Conservation (phyloP, 2,888 invertebrate species). For the Dexiosoma caninum region DNA sequence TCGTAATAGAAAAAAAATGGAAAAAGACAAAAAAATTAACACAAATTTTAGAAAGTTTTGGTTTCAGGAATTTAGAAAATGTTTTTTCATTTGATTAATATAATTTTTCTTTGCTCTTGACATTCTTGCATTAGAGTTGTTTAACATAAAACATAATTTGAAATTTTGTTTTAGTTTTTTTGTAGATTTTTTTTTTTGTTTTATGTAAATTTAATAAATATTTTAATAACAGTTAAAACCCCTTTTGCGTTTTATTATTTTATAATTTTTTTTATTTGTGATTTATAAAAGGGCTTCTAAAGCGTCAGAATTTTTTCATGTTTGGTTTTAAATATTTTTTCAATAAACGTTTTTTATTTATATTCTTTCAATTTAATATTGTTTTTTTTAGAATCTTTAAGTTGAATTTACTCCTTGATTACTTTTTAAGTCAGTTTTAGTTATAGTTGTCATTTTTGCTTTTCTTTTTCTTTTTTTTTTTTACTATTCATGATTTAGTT, state of each 20-base stretch:
- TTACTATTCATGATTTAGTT: slow-evolving; percentile 36
- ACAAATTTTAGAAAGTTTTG: slow-evolving; percentile 39
- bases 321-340: slow-evolving; percentile 49
- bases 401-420: slow-evolving; percentile 34
- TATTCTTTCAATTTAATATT: slow-evolving; percentile 36
- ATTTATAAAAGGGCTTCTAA: slow-evolving; percentile 64
- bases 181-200: slow-evolving; percentile 32
- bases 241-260: slow-evolving; percentile 42
- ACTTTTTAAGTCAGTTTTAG: slow-evolving; percentile 30
- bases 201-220: slow-evolving; percentile 53
- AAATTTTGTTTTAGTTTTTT: slow-evolving; percentile 41
- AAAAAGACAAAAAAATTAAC: slow-evolving; percentile 18
- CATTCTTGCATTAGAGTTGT: slow-evolving; percentile 5
- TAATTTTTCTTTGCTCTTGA: background rate
- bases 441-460: slow-evolving; percentile 32
- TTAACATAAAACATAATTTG: slow-evolving; percentile 54
- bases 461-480: slow-evolving; percentile 23
- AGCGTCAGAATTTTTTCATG: slow-evolving; percentile 58
- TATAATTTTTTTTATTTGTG: slow-evolving; percentile 28
- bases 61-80: slow-evolving; percentile 39
- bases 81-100: slow-evolving; percentile 15
- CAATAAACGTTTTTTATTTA: slow-evolving; percentile 43
- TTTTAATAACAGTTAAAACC: slow-evolving; percentile 62
- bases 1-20: slow-evolving; percentile 23
- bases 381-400: slow-evolving; percentile 49